Base-by-base conservation (phyloP, 2,888 invertebrate genomes). In the Craniophora ligustri region DNA sequence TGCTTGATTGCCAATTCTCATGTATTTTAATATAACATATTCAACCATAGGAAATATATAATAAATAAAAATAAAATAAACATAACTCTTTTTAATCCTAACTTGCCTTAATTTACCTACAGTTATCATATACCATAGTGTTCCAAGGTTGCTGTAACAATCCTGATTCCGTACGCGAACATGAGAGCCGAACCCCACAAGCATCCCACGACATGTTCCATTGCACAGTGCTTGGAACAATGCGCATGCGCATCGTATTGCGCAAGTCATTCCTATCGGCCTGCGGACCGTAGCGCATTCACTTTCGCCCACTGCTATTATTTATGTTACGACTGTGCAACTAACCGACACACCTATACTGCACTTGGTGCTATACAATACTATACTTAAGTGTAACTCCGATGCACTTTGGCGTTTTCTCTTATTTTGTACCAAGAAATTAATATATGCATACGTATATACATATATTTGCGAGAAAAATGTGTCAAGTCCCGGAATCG, bases 251-350 rank as follows among this genome's bases (percentile, higher is more conserved):
- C 78, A 76, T 79, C 75, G 72, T 72, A 72, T 85, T 86, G 81
- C 84, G 80, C 82, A 84, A 85, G 78, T 72, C 75, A 81, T 81
- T 76, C 78, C 79, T 76, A 76, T 76, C 76, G 72, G 77, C 65
- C 60, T 70, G 69, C 70, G 71, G 64, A 80, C 72, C 81, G 79
- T 69, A 64, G 76, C 67, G 61, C 63, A 47, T 75, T 81, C 81
- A 83, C 82, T 84, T 84, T 83, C 84, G 79, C 82, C 68, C 51
- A 62, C 72, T 41, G 59, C 57, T 72, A 70, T 67, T 69, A 67
- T 74, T 66, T 71, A 74, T 71, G 64, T 72, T 72, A 71, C 68
- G 61, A 63, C 58, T 64, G 48, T 67, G 48, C 53, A 44, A 57
- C 62, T 59, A 64, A 64, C 59, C 45, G 34, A 54, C 47, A 66